phyloP scores from a whole-genome alignment of 2,113 vertebrate genomes.

The Desmodus rotundus region DNA sequence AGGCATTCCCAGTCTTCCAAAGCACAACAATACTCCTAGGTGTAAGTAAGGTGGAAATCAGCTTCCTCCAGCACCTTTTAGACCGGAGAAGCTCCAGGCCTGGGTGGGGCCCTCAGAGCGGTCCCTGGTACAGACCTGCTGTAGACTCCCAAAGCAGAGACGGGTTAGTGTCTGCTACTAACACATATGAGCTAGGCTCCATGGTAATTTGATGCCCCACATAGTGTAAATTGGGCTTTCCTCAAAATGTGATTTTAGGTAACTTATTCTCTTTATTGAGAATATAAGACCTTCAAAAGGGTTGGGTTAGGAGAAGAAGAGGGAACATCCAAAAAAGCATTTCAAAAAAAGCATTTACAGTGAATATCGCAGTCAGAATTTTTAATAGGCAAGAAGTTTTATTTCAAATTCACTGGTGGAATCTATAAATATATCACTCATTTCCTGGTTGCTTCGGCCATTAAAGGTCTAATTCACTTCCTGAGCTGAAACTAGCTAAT shows the following conservation, averaged over 20 bases:
- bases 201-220: background rate
- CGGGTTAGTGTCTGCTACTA: background rate
- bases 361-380: background rate
- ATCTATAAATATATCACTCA: slow-evolving; percentile 21
- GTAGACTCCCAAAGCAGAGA: background rate
- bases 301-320: background rate
- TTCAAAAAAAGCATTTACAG: background rate
- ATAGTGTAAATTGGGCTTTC: background rate
- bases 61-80: background rate
- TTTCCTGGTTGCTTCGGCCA: slow-evolving; percentile 58
- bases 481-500: slow-evolving; percentile 51
- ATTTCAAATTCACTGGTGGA: slow-evolving; percentile 39
- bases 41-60: background rate
- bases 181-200: background rate
- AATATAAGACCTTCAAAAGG: background rate
- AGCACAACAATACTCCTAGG: background rate
- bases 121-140: background rate
- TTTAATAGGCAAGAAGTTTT: background rate
- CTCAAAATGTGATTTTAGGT: background rate
- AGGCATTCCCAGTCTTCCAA: background rate
- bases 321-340: background rate
- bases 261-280: slow-evolving; percentile 10
- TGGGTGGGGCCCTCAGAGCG: background rate
- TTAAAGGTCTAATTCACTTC: slow-evolving; percentile 46
- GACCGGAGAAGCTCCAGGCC: background rate